Percentiles rank a stretch among this genome's conserved stretches.
These are phyloP conservation scores for Encarsia formosa DNA, from an alignment of 2,888 invertebrate species.

Conservation along the genomic window DNA sequence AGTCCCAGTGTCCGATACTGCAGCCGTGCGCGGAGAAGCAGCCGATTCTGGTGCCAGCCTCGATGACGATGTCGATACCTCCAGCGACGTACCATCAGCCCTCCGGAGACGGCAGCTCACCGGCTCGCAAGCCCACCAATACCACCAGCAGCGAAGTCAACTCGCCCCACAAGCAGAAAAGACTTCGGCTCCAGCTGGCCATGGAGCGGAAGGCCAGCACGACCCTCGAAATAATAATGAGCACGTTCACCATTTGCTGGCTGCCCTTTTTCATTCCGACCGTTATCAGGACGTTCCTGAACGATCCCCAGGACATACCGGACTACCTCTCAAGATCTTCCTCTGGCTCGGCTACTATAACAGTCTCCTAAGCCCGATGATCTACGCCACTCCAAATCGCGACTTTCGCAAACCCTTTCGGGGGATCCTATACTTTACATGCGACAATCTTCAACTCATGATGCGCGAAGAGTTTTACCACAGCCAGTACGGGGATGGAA, in stretches of 20 bases:
- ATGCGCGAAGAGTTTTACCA: conserved; percentile 92
- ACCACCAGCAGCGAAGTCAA: conserved; percentile 17
- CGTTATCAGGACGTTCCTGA: conserved; percentile 81
- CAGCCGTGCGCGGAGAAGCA: conserved; percentile 43
- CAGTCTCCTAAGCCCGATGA: conserved; percentile 91
- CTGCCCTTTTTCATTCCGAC: conserved; percentile 94
- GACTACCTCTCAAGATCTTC: conserved; percentile 77
- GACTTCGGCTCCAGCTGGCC: conserved; percentile 67
- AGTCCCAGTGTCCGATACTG: conserved; percentile 71
- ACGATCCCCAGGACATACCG: conserved; percentile 66
- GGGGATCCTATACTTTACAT: conserved; percentile 88
- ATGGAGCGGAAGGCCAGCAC: conserved; percentile 93
- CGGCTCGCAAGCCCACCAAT: conserved; percentile 8
- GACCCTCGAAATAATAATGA: conserved; percentile 96
- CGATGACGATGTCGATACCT: conserved; percentile 53
- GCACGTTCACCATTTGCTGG: conserved; percentile 96
- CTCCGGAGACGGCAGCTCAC: background rate
- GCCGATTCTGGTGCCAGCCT: conserved; percentile 40
- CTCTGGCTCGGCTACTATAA: conserved; percentile 94
- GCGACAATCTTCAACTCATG: conserved; percentile 83
- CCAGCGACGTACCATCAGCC: conserved; percentile 41
- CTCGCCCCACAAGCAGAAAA: conserved; percentile 38
- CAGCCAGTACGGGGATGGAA: conserved; percentile 87
- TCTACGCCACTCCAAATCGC: conserved; percentile 91
- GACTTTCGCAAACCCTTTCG: conserved; percentile 95